These are phyloP conservation scores for Bimastos eiseni DNA, from an alignment of 2,888 invertebrate species.

Conservation along the genomic window DNA sequence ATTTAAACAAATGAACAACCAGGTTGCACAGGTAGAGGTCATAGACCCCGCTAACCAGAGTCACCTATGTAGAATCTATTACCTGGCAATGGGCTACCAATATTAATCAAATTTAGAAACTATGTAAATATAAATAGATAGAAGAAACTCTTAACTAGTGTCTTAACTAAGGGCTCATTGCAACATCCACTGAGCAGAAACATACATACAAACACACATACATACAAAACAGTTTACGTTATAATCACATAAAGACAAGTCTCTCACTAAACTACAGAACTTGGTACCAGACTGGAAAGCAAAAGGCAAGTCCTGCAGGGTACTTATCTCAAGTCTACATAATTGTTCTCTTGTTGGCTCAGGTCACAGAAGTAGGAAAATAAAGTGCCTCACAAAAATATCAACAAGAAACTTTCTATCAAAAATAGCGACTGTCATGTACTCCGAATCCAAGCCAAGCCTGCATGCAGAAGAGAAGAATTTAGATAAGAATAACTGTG, in stretches of 20 bases:
- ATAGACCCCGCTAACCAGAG: too few relatives aligned
- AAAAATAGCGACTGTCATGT: not conserved
- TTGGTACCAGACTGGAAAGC: not conserved
- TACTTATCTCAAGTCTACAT: not conserved
- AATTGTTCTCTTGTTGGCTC: too few relatives aligned
- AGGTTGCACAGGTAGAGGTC: too few relatives aligned
- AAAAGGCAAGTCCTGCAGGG: not conserved
- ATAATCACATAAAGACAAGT: not conserved
- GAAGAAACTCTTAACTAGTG: too few relatives aligned
- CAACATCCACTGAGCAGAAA: too few relatives aligned
- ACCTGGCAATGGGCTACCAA: too few relatives aligned
- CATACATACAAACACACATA: too few relatives aligned
- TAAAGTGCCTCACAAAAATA: not conserved
- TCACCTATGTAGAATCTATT: too few relatives aligned
- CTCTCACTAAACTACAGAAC: not conserved
- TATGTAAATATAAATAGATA: too few relatives aligned
- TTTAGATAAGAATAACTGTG: not conserved
- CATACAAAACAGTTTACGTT: not conserved
- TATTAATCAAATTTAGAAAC: too few relatives aligned
- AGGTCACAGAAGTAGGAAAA: not conserved
- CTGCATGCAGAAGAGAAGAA: not conserved
- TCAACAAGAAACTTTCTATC: not conserved
- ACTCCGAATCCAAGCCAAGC: not conserved
- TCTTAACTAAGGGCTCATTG: too few relatives aligned
- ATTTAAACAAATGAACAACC: too few relatives aligned